Conservation (phyloP, 1,140 invertebrate genomes). For the Penaeus vannamei region DNA sequence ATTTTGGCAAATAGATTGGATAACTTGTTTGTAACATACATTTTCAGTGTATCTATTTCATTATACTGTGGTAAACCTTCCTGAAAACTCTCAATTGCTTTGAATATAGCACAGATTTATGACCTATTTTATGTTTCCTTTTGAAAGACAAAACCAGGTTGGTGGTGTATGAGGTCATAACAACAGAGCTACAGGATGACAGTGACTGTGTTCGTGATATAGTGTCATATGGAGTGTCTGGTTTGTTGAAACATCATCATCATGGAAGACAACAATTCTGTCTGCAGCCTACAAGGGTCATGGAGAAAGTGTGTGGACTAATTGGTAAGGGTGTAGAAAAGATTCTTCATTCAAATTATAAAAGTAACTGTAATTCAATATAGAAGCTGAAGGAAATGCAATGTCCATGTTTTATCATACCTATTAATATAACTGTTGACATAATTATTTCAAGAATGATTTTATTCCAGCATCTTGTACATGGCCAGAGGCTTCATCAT, state of each 20-base stretch:
- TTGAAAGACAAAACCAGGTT: conserved; percentile 18
- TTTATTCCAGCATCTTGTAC: not conserved
- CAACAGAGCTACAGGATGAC: conserved; percentile 52
- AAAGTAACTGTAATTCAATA: not conserved
- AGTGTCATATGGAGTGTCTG: conserved; percentile 65
- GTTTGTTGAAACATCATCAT: conserved; percentile 38
- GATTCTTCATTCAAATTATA: not conserved
- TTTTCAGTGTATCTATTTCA: not conserved
- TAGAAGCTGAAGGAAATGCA: not conserved
- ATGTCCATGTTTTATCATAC: not conserved
- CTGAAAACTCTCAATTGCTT: not conserved
- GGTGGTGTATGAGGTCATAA: conserved; percentile 28
- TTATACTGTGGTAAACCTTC: not conserved
- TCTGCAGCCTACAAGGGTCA: conserved; percentile 44
- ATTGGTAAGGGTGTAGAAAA: conserved; percentile 30
- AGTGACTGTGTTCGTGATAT: conserved; percentile 42
- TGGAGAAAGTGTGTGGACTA: conserved; percentile 35
- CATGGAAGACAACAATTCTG: not conserved
- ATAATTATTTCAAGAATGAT: not conserved
- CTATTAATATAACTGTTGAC: not conserved
- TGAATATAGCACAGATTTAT: not conserved
- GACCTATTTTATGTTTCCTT: not conserved
- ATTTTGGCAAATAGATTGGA: not conserved
- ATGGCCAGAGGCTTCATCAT: conserved; percentile 38
- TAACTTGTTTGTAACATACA: not conserved